phyloP scores from a whole-genome alignment of 1,140 invertebrate species.

The Cotesia glomerata region DNA sequence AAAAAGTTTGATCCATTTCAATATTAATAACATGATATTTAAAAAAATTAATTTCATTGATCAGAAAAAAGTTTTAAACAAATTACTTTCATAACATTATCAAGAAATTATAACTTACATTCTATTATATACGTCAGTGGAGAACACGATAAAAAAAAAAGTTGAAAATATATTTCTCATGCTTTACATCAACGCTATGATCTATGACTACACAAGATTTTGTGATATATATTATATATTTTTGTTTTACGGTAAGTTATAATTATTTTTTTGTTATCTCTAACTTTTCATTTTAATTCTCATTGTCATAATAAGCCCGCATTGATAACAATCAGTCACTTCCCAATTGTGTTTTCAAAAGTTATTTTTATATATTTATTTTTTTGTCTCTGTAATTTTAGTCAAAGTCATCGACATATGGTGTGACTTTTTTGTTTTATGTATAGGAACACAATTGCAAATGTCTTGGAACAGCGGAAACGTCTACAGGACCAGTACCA shows the following conservation, averaged over 20 bases:
- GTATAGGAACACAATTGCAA: constrained; percentile 33
- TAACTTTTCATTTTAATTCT: neutral
- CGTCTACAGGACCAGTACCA: constrained; percentile 35
- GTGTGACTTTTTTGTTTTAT: constrained; percentile 21
- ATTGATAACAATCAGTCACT: constrained; percentile 9
- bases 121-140: too few species aligned
- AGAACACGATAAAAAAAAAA: too few species aligned
- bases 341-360: neutral
- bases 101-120: too few species aligned
- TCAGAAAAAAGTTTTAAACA: too few species aligned
- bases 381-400: neutral
- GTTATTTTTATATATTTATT: neutral
- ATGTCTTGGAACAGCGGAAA: constrained; percentile 33
- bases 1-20: too few species aligned
- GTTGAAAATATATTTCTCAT: neutral
- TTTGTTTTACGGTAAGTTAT: constrained; percentile 4
- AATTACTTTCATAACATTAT: too few species aligned
- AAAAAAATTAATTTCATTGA: too few species aligned
- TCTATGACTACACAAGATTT: too few species aligned
- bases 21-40: too few species aligned
- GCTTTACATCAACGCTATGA: neutral
- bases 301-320: neutral
- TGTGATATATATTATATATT: neutral
- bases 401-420: constrained; percentile 22
- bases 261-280: neutral